Base-by-base conservation (phyloP, 2,888 invertebrate species). In the Bhutanitis thaidina region DNA sequence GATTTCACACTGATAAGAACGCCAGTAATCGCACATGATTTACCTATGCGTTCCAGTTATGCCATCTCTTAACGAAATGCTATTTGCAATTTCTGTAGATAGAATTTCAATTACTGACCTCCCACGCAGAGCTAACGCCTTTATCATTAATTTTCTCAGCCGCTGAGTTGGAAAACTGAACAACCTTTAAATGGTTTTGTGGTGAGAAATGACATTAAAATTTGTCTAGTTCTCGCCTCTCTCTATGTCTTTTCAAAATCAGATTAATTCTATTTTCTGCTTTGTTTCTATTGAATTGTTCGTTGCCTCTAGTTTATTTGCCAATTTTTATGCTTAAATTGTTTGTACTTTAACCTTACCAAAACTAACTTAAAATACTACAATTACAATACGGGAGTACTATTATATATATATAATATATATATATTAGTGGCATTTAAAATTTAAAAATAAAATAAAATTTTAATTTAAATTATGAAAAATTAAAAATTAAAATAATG, bases 21-120 rank as follows among this genome's bases (percentile, higher is more conserved):
- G 12, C 34, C n/a, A 34, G 5, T 20, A 20, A 3, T 20, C 5
- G 20, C 20, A 20, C 2, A 5, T 2, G 20, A 20, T 20, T 20
- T 2, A 2, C 14, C 1, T 9, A 32, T n/a, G 12, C 25, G 43
- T 20, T 27, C 37, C 25, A 38, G 37, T 50, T 37, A 44, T 27
- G 37, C 34, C 13, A 44, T 36, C 36, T 34, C 43, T 44, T 45
- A 40, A 15, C 12, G 9, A 8, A 35, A 39, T 29, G 40, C 8
- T 9, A 34, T 34, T 39, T 38, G 27, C 29, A 20, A 36, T 12
- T 44, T n/a, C 35, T 29, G 44, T 27, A 34, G 45, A 51, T 41
- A 30, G 51, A 51, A 45, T 51, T 45, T 51, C 45, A 51, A 46
- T 51, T 44, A 45, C 39, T 32, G 37, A 16, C 7, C 30, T 20